Evolutionary conservation across 2,888 invertebrate species (phyloP), one percentile per base, ranked within the genome.

Genomic region (Stenodera caucasica): DNA sequence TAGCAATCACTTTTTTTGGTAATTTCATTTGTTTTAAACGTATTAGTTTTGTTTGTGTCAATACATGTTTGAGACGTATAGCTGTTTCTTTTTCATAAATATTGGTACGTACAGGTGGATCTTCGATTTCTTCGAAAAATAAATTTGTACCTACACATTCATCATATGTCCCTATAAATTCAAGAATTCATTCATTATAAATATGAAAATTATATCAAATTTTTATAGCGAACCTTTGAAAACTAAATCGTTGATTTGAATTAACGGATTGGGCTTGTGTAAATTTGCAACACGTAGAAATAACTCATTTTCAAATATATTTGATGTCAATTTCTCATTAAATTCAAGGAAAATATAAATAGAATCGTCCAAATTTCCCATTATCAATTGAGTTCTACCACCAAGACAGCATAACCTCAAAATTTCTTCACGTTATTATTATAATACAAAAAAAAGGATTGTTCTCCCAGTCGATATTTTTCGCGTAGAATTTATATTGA

Each of bases 141-240:
- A 92, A 81, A 67, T 88, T 86, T 14, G 91, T 91, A 18, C 91
- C 92, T 61, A 89, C 76, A 8, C 87, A 82, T 74, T 86, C 85
- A 72, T 88, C 87, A 78, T 86, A 90, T 54, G 84, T 84, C 15
- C 91, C 92, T 86, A 76, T 71, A 78, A 82, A 81, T 65, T 78
- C 8, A 18, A 52, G 26, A 12, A 54, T 7, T 78, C 18, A n/a
- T 50, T 30, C 35, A 57, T 58, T 52, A 7, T 52, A 7, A 56
- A 9, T 53, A 6, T 18, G 5, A 45, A 30, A 29, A 53, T 26
- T 0, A 0, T 26, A 59, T 9, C 4, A 11, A n/a, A 45, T 40
- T 55, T 6, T 15, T 23, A 33, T 1, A 35, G 40, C 21, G 18
- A 66, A 79, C 79, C 79, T 73, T 74, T 72, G 60, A 76, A 80